Conservation (phyloP, 2,797 vertebrate genomes). For the Kryptolebias ocellatus region DNA sequence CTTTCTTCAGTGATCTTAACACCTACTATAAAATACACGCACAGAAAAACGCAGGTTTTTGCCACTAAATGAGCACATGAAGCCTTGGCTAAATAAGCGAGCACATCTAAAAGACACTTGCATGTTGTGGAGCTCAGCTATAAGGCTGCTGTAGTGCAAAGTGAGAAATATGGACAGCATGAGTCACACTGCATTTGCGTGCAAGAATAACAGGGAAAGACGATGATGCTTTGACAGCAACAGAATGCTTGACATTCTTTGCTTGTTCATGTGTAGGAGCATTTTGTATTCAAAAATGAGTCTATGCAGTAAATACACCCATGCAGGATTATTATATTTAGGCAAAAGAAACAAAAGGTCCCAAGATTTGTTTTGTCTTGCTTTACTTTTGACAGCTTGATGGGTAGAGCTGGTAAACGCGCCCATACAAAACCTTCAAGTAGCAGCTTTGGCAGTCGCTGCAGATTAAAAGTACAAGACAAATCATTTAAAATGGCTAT, state of each 20-base stretch:
- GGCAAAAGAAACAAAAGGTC: not conserved
- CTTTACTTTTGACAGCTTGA: constrained; percentile 23
- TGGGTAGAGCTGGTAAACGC: not conserved
- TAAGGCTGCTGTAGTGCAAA: constrained; percentile 7
- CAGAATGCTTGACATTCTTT: constrained; percentile 37
- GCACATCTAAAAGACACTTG: constrained; percentile 11
- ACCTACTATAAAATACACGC: not conserved
- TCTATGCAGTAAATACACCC: constrained; percentile 19
- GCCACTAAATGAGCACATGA: constrained; percentile 23
- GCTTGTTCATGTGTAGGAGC: constrained; percentile 22
- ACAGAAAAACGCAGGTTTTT: constrained; percentile 4
- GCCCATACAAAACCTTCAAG: not conserved
- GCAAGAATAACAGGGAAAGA: constrained; percentile 9
- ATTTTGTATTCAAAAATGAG: constrained; percentile 26
- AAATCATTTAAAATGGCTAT: not conserved
- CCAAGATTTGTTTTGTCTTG: constrained; percentile 8
- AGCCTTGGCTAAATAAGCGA: constrained; percentile 7
- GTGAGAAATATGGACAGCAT: constrained; percentile 28
- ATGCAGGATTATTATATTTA: constrained; percentile 16
- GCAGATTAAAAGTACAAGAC: not conserved
- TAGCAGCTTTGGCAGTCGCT: not conserved
- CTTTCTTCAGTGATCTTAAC: too few relatives aligned
- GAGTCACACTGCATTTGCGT: constrained; percentile 38
- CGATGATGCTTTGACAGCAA: constrained; percentile 21
- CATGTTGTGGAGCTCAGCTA: not conserved